These are phyloP conservation scores for Cheumatopsyche charites DNA, from an alignment of 1,140 invertebrate species.

Conservation along the genomic window DNA sequence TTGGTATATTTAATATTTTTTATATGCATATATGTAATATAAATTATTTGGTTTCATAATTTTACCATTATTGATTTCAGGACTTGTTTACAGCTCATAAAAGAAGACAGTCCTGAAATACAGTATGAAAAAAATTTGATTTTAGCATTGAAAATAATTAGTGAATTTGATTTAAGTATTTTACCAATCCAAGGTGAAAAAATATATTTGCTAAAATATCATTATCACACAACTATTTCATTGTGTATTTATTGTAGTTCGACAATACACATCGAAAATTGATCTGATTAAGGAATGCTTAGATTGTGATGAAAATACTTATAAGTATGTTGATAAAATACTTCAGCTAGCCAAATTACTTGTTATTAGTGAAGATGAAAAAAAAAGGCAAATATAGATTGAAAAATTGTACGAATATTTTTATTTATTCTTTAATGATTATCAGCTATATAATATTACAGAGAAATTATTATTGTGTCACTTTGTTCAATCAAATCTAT, in stretches of 20 bases:
- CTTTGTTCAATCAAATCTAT: slow-evolving; percentile 44
- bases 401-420: too few species aligned
- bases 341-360: slow-evolving; percentile 43
- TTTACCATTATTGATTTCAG: slow-evolving; percentile 35
- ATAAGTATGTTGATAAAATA: slow-evolving; percentile 43
- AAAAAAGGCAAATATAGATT: slow-evolving; percentile 40
- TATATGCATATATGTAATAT: background rate
- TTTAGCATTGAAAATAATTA: slow-evolving; percentile 42
- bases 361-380: slow-evolving; percentile 42
- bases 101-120: slow-evolving; percentile 40
- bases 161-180: slow-evolving; percentile 45
- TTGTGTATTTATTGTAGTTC: slow-evolving; percentile 37
- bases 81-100: slow-evolving; percentile 45
- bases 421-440: background rate
- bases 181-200: slow-evolving; percentile 43
- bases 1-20: slow-evolving; percentile 34
- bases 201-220: too few species aligned
- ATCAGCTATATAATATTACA: background rate
- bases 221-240: too few species aligned
- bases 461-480: slow-evolving; percentile 43
- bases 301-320: slow-evolving; percentile 42
- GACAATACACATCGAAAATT: slow-evolving; percentile 41
- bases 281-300: slow-evolving; percentile 47
- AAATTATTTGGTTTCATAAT: slow-evolving; percentile 9
- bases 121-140: slow-evolving; percentile 45